A percentile compares a stretch with the other conserved stretches of the same genome.
These are phyloP conservation scores for Drosophila bipectinata DNA, from an alignment of 1,140 invertebrate species.

Conservation along the genomic window DNA sequence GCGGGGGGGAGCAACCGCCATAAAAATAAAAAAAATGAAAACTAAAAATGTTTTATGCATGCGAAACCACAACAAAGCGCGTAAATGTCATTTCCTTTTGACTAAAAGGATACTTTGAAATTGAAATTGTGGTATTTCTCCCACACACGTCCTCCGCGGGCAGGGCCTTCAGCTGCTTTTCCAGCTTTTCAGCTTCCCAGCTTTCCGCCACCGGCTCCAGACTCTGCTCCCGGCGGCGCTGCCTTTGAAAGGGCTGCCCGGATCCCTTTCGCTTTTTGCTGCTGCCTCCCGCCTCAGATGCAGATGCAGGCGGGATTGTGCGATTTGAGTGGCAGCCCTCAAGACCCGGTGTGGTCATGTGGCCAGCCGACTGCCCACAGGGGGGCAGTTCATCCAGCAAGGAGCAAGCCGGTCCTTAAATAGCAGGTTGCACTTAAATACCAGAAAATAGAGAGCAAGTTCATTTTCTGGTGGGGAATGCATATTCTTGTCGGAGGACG, in stretches of 20 bases:
- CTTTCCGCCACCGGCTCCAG: not conserved
- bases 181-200: not conserved
- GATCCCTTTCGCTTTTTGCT: conserved; percentile 10
- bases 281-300: not conserved
- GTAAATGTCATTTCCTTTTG: conserved; percentile 81
- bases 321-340: conserved; percentile 29
- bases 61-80: conserved; percentile 80
- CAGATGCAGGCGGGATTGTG: conserved; percentile 21
- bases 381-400: not conserved
- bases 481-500: not conserved
- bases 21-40: conserved; percentile 48
- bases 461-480: not conserved
- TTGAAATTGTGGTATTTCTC: conserved; percentile 79
- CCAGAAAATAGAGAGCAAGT: not conserved
- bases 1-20: conserved; percentile 26
- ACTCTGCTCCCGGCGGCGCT: conserved; percentile 1
- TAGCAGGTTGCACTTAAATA: not conserved
- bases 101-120: conserved; percentile 83
- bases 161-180: conserved; percentile 2
- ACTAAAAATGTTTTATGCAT: conserved; percentile 82
- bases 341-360: conserved; percentile 7
- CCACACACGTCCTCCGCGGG: conserved; percentile 17
- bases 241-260: conserved; percentile 36
- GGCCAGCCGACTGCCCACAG: conserved; percentile 5
- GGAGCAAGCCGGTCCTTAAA: not conserved